These are phyloP conservation scores for Phoxinus dragarum DNA, from an alignment of 2,797 vertebrate species.

Conservation along the genomic window DNA sequence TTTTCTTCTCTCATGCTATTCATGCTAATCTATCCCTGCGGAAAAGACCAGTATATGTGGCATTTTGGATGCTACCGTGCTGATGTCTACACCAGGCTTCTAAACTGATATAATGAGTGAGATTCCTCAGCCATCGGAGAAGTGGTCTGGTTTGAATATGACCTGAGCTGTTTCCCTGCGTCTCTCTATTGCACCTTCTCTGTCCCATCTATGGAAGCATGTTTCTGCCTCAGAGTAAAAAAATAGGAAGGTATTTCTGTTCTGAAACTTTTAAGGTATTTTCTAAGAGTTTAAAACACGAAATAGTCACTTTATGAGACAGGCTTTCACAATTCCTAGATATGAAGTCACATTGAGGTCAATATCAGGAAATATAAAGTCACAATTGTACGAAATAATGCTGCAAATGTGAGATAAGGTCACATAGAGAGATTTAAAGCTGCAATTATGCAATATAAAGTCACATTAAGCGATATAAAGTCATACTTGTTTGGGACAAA, in stretches of 20 bases:
- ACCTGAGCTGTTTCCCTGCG: background rate
- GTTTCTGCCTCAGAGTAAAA: background rate
- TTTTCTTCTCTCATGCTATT: conserved; percentile 7
- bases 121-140: background rate
- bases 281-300: background rate
- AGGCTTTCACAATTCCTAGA: background rate
- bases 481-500: background rate
- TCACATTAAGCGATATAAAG: background rate
- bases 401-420: background rate
- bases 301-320: background rate
- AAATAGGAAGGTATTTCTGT: background rate
- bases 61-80: background rate
- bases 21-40: background rate
- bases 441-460: background rate
- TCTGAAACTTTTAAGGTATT: background rate
- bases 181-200: background rate
- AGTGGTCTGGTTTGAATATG: background rate
- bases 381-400: background rate
- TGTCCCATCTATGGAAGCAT: background rate
- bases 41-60: conserved; percentile 1
- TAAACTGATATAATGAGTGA: background rate
- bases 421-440: background rate
- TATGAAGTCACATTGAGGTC: background rate
- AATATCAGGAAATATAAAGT: background rate
- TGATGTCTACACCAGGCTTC: background rate